Base-by-base conservation (phyloP, 1,140 invertebrate species). In the Solenopsis fugax region DNA sequence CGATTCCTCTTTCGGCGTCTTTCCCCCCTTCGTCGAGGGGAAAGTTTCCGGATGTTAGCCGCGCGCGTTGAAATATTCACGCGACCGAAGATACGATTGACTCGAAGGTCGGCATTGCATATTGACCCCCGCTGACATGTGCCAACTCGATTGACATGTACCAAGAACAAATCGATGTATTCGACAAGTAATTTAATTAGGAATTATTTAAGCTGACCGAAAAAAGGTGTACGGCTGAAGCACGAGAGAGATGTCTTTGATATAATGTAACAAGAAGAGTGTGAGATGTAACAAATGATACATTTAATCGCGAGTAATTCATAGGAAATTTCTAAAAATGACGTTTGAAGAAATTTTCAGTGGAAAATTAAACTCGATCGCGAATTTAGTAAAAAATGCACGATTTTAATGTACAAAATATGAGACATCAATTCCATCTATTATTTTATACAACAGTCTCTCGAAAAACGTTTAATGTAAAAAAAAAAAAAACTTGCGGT, bases 51-150 rank as follows among this genome's bases (percentile, higher is more conserved):
- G 41, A 75, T 60, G 80, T 50, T 75, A 16, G 41, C 29, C 52
- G 80, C 6, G 41, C 69, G 16, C 41, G 52, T 72, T 73, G 69
- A 84, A 84, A 84, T 84, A 84, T 84, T 84, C 80, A 73, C 69
- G 6, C 69, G 69, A 34, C n/a, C 69, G 24, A 48, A 50, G 69
- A 73, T 34, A 48, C 80, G 69, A 60, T 84, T 58, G 54, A 73
- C 80, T 73, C 54, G 21, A 81, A 72, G 50, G 78, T 81, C 69
- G 80, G 41, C 67, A 58, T 60, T 48, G 54, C 69, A 60, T 73
- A 73, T 82, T 73, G 67, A 58, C 67, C 34, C 54, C 54, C 16
- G 80, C 48, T 82, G 37, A 73, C 52, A 37, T 67, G n/a, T 21
- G 77, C n/a, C 48, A 52, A 54, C 64, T 54, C 50, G 65, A 81